Base-by-base conservation (phyloP, 2,113 vertebrate species). In the Malurus alboscapulatus region DNA sequence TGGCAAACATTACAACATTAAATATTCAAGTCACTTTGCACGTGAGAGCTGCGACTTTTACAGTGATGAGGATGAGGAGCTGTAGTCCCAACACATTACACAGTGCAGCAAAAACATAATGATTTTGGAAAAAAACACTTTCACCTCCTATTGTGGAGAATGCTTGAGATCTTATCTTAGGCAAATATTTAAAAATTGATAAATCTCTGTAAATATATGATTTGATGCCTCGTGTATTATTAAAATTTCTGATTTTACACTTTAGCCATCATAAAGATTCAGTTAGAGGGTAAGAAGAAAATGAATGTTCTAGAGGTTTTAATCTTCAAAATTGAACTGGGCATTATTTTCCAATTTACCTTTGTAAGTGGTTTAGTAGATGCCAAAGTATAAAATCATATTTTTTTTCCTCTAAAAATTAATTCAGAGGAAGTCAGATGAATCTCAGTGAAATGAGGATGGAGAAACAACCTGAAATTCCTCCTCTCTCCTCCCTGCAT, bases 21-120 rank as follows among this genome's bases (percentile, higher is more conserved):
- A 96, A 95, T 90, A 97, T 93, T 96, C 87, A 97, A 97, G 96
- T 96, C 90, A 96, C 63, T 96, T 77, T 38, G 74, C 88, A 57
- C 32, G 7, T 84, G 90, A 95, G 94, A 91, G 79, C 94, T 95
- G 77, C 62, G 94, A 83, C 88, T 85, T 94, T 80, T 78, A 96
- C 87, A 94, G 87, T 47, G 88, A 94, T 82, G 65, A 90, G 65
- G 53, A 76, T 14, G 73, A 94, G 72, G 67, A 90, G 69, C 77
- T 36, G 84, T 38, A 84, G 69, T 86, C 84, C 85, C 69, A 91
- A 84, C 3, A 17, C 67, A 8, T 85, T 61, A 76, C 72, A 84
- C 54, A 68, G 79, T 77, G 96, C 93, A 97, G 96, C 61, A 95
- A 95, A 82, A 95, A 57, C 75, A 92, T 32, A 45, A 25, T 29